Evolutionary conservation across 2,113 vertebrate species (phyloP), one percentile per base, ranked within the genome.

Genomic region (Otocyon megalotis): DNA sequence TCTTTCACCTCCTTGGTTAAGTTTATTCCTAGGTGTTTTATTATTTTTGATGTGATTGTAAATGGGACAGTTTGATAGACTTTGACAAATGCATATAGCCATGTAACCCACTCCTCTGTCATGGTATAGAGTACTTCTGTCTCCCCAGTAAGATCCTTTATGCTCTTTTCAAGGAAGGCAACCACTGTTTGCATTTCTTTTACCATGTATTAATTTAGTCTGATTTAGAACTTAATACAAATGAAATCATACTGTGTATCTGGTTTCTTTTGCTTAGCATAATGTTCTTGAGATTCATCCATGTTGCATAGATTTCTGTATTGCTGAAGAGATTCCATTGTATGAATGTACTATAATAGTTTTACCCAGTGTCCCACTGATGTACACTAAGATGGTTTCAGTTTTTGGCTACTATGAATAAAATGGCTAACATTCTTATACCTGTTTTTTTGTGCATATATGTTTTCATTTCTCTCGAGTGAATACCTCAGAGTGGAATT

Each of bases 221-320:
- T 48, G 26, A 91, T 48, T 88, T 67, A 97, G 77, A 69, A 94
- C 50, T 89, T 86, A 30, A 37, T 16, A 19, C 85, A 62, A 62
- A 54, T 76, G 65, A 84, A 83, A 65, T 24, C 20, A 14, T 14
- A 60, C 1, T 65, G 43, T 53, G 3, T 24, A 17, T 58, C 30
- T 84, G 88, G n/a, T 67, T 86, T 74, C 83, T 86, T 79, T 60
- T 60, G 62, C 13, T 69, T 9, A 26, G 35, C 24, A 16, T 72
- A 14, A 30, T 85, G 43, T 85, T 88, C 83, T 60, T 67, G 72
- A 71, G 91, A 35, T 63, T 83, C 87, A 67, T 65, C 69, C 53
- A 4, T 26, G 56, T 74, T 69, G 22, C 37, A 4, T 60, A 72
- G 90, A 17, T 96, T 87, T 92, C 14, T 69, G 92, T 80, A 79